phyloP scores from a whole-genome alignment of 2,888 invertebrate species.

The Drosophila setosimentum region DNA sequence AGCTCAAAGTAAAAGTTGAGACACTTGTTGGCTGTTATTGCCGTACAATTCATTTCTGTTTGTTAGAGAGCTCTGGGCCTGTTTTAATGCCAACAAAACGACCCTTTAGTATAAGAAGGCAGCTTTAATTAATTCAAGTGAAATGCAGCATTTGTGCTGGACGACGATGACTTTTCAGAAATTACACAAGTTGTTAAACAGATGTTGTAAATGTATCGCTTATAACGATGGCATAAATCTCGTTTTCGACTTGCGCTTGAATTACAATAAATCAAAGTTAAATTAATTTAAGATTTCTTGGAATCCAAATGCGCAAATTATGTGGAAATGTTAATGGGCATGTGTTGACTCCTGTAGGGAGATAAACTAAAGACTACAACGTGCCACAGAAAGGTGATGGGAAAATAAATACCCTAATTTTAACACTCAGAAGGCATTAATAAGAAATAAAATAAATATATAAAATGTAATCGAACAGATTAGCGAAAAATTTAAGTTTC shows the following conservation, averaged over 20 bases:
- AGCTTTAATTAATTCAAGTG: slow-evolving; percentile 63
- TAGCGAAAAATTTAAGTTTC: background rate
- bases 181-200: slow-evolving; percentile 12
- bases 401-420: background rate
- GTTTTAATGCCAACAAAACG: slow-evolving; percentile 25
- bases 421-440: background rate
- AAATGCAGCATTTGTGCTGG: slow-evolving; percentile 13
- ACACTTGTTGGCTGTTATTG: slow-evolving; percentile 68
- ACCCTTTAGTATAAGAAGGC: slow-evolving; percentile 11
- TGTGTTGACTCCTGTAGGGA: background rate
- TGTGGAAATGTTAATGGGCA: background rate
- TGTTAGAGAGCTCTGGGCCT: slow-evolving; percentile 21
- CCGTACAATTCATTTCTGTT: slow-evolving; percentile 36
- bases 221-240: background rate
- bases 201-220: background rate
- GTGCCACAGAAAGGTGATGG: too few relatives aligned
- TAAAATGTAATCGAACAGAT: background rate
- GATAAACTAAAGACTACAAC: background rate
- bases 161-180: slow-evolving; percentile 8
- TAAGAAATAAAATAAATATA: too few relatives aligned
- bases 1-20: slow-evolving; percentile 62
- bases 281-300: background rate
- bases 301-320: background rate
- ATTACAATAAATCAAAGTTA: background rate
- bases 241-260: background rate